These are phyloP conservation scores for Oryzias javanicus DNA, from an alignment of 2,113 vertebrate species.

Conservation along the genomic window DNA sequence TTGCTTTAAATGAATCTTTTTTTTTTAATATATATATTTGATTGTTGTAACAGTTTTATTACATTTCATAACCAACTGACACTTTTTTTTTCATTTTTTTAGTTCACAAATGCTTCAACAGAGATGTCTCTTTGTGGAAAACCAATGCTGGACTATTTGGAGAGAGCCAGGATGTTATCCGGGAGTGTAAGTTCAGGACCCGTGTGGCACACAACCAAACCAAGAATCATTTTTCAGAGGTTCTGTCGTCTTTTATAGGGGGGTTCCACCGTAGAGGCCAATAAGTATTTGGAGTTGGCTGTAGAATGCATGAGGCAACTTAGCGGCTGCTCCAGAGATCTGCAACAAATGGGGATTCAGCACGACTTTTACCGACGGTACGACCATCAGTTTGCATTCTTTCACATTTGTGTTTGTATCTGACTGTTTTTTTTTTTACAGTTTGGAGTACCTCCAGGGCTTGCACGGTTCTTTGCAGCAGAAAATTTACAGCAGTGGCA, in stretches of 20 bases:
- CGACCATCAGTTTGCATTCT: not conserved
- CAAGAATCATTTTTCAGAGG: not conserved
- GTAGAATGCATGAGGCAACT: constrained; percentile 82
- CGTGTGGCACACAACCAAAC: not conserved
- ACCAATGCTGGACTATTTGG: constrained; percentile 44
- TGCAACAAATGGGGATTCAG: constrained; percentile 81
- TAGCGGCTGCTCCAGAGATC: constrained; percentile 72
- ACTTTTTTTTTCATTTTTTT: not conserved
- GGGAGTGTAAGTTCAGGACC: constrained; percentile 54
- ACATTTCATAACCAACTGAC: too few relatives aligned
- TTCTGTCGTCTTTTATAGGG: constrained; percentile 44
- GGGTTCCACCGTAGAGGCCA: constrained; percentile 55
- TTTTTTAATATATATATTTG: too few relatives aligned
- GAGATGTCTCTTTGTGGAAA: constrained; percentile 4
- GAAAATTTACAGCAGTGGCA: constrained; percentile 20
- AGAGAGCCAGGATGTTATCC: constrained; percentile 40
- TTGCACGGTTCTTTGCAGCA: constrained; percentile 25
- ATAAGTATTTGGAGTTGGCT: constrained; percentile 76
- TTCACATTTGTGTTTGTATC: not conserved
- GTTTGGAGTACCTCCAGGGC: constrained; percentile 48
- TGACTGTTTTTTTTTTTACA: constrained; percentile 25
- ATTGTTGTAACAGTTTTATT: too few relatives aligned
- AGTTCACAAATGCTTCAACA: constrained; percentile 46
- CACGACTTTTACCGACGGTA: constrained; percentile 83
- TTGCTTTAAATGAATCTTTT: too few relatives aligned